Base-by-base conservation (phyloP, 2,888 invertebrate genomes). In the Scotopteryx bipunctaria region DNA sequence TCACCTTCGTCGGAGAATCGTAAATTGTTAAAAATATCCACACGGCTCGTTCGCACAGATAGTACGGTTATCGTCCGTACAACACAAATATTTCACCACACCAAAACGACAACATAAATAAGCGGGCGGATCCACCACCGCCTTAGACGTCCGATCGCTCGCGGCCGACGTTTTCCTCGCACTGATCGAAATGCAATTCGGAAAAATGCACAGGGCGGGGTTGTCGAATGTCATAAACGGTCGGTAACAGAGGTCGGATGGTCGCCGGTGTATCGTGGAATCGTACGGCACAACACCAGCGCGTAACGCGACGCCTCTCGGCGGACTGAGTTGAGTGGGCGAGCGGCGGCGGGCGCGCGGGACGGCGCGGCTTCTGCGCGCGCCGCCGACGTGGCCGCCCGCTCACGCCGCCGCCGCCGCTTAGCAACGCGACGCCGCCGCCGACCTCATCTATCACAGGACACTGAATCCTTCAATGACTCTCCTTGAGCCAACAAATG, bases 81-180 rank as follows among this genome's bases (percentile, higher is more conserved):
- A 85, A 78, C 90, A 90, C 89, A 86, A 84, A 86, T 86, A 87
- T 87, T 54, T 85, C 89, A 90, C 89, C 81, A 87, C 89, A 89
- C 89, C 84, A 89, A 86, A 86, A 88, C 84, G 88, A 89, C 86
- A 88, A 89, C 89, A 89, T 87, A 87, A 86, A 89, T 88, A 88
- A 87, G 84, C 80, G 80, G 73, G 78, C 76, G 78, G 77, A 78
- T 78, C 69, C 80, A 78, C 74, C 73, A 76, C 73, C 69, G 74
- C 73, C 73, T 73, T 64, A 63, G 66, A 44, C 47, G 54, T 56
- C 70, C 64, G 70, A 73, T 76, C 64, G 76, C 68, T 77, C 75
- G 78, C 75, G 71, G 75, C 68, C 69, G 77, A 73, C 74, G 73
- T 78, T 80, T 78, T 83, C 76, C 78, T 83, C 79, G 81, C 80